Evolutionary conservation across 1,140 invertebrate species (phyloP).

Genomic region (Aphelinus atriplicis): DNA sequence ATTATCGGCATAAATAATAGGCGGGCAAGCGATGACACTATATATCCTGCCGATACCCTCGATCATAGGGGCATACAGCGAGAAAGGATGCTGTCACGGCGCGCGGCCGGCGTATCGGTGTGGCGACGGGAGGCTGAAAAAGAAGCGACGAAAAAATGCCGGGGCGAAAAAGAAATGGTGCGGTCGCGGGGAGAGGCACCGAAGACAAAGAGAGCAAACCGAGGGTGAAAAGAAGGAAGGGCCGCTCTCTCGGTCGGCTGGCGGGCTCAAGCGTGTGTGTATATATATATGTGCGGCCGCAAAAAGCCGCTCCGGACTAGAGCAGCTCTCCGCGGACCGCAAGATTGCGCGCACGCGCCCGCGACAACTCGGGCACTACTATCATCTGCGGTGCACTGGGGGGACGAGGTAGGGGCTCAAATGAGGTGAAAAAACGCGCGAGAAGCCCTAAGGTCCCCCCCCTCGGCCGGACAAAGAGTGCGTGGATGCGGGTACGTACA

Average conservation of each 20-base stretch:
- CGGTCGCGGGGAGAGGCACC: not conserved
- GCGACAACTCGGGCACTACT: no score
- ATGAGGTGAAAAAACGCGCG: no score
- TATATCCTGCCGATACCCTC: conserved; percentile 26
- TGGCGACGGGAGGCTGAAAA: conserved; percentile 37
- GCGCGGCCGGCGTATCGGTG: conserved; percentile 38
- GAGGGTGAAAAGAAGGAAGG: conserved; percentile 8
- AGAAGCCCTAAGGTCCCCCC: no score
- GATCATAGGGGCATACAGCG: conserved; percentile 29
- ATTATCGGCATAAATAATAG: conserved; percentile 31
- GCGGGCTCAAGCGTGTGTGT: no score
- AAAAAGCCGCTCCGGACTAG: no score
- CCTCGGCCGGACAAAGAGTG: no score
- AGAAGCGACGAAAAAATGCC: conserved; percentile 47
- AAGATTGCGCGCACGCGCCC: no score
- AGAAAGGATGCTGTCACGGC: conserved; percentile 36
- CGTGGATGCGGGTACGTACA: no score
- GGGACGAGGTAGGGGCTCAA: no score
- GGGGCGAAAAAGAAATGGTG: not conserved
- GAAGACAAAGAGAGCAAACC: conserved; percentile 19
- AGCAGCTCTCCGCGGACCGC: no score
- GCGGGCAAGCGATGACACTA: conserved; percentile 33
- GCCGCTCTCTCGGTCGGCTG: not conserved
- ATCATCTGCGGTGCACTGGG: no score
- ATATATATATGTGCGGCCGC: no score